These are phyloP conservation scores for Lytechinus pictus DNA, from an alignment of 35 echinoderm and acorn worm genomes.

Conservation along the genomic window DNA sequence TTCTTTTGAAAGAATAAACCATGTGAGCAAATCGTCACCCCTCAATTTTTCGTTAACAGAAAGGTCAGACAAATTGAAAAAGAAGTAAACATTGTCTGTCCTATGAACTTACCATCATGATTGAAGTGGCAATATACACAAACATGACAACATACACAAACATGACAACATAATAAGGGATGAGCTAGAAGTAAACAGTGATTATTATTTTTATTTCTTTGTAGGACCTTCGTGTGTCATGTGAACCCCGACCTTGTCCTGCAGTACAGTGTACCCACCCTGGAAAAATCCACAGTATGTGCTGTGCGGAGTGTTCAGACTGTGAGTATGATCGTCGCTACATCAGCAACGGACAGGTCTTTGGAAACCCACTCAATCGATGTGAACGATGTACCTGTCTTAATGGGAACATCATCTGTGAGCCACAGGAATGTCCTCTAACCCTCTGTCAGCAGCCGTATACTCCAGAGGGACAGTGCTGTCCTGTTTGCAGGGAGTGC, in stretches of 20 bases:
- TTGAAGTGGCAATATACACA: no score
- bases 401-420: constrained; percentile 50
- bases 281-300: constrained; percentile 48
- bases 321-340: constrained; percentile 78
- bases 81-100: no score
- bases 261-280: constrained; percentile 73
- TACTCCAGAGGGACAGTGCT: constrained; percentile 76
- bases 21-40: no score
- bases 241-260: constrained; percentile 61
- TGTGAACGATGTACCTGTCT: constrained; percentile 76
- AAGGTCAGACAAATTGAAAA: no score
- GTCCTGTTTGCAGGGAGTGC: constrained; percentile 79
- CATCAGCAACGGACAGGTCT: constrained; percentile 73
- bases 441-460: constrained; percentile 61
- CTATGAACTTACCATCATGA: no score
- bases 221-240: constrained; percentile 49
- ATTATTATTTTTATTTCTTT: constrained; percentile 9
- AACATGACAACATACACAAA: no score
- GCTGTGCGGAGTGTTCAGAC: constrained; percentile 75
- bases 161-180: no score
- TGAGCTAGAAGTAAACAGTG: no score
- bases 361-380: constrained; percentile 74
- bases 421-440: constrained; percentile 66
- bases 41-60: no score
- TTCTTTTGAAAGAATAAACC: no score